Conservation (phyloP, 2,797 vertebrate species). For the Danio kyathit region DNA sequence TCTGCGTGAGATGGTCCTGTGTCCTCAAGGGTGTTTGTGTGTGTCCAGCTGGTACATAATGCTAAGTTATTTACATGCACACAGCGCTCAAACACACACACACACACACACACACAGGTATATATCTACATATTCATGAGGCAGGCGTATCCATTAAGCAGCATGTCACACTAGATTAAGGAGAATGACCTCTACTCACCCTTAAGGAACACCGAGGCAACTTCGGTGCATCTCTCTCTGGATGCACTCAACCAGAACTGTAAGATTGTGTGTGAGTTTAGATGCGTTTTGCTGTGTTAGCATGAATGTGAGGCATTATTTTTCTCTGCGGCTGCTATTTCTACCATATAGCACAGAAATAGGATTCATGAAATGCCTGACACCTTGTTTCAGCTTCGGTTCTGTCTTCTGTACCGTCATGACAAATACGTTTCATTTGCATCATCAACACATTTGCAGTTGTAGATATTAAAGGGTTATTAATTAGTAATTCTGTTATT, state of each 20-base stretch:
- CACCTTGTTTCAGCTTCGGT: neutral
- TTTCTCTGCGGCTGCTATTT: neutral
- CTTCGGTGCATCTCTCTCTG: neutral
- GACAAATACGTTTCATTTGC: neutral
- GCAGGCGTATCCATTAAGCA: conserved; percentile 74
- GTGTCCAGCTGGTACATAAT: conserved; percentile 13
- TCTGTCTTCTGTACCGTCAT: neutral
- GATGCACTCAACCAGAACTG: neutral
- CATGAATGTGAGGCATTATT: neutral
- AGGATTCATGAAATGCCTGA: neutral
- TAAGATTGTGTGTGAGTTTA: neutral
- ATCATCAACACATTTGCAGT: neutral
- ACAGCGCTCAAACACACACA: conserved; percentile 63
- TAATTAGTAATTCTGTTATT: too few relatives aligned
- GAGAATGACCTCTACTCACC: conserved; percentile 76
- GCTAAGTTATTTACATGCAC: conserved; percentile 39
- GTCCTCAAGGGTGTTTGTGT: conserved; percentile 12
- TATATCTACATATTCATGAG: conserved; percentile 78
- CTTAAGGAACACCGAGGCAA: neutral
- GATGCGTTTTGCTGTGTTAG: neutral
- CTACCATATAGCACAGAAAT: neutral
- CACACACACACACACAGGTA: conserved; percentile 61
- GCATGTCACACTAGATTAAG: conserved; percentile 77
- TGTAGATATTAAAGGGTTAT: too few relatives aligned
- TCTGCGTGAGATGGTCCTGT: neutral